These are phyloP conservation scores for Rhizoglyphus robini DNA, from an alignment of 1,140 invertebrate genomes.

Conservation along the genomic window DNA sequence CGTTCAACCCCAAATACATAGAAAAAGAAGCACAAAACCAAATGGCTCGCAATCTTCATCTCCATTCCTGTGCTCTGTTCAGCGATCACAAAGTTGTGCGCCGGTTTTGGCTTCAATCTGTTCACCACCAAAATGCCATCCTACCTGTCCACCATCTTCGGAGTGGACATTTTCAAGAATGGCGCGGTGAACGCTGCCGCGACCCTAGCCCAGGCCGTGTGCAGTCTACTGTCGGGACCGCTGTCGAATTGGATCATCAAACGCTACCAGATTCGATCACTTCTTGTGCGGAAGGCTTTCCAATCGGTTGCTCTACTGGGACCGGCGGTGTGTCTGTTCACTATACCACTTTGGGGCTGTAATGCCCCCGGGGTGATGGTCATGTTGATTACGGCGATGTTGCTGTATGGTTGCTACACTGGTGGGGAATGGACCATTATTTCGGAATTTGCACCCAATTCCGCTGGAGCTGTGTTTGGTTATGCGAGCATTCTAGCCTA, in stretches of 20 bases:
- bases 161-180: slow-evolving; percentile 18
- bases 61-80: slow-evolving; percentile 82
- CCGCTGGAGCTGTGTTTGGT: slow-evolving; percentile 51
- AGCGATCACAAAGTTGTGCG: slow-evolving; percentile 68
- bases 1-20: background rate
- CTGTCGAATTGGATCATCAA: slow-evolving; percentile 17
- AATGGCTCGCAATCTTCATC: slow-evolving; percentile 62
- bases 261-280: background rate
- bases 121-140: slow-evolving; percentile 70
- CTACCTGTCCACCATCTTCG: slow-evolving; percentile 41
- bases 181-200: slow-evolving; percentile 21
- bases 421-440: slow-evolving; percentile 1
- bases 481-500: slow-evolving; percentile 45
- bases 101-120: slow-evolving; percentile 87
- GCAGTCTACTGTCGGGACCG: slow-evolving; percentile 2
- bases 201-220: slow-evolving; percentile 17
- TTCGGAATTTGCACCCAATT: slow-evolving; percentile 60
- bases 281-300: slow-evolving; percentile 22
- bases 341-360: slow-evolving; percentile 24
- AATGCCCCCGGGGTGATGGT: slow-evolving; percentile 20
- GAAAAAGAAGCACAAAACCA: slow-evolving; percentile 31
- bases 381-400: slow-evolving; percentile 24
- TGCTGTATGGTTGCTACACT: background rate
- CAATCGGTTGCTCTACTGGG: slow-evolving; percentile 20
- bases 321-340: slow-evolving; percentile 21